These are phyloP conservation scores for Lacerta viridis DNA, from an alignment of 2,797 vertebrate genomes.

Conservation along the genomic window DNA sequence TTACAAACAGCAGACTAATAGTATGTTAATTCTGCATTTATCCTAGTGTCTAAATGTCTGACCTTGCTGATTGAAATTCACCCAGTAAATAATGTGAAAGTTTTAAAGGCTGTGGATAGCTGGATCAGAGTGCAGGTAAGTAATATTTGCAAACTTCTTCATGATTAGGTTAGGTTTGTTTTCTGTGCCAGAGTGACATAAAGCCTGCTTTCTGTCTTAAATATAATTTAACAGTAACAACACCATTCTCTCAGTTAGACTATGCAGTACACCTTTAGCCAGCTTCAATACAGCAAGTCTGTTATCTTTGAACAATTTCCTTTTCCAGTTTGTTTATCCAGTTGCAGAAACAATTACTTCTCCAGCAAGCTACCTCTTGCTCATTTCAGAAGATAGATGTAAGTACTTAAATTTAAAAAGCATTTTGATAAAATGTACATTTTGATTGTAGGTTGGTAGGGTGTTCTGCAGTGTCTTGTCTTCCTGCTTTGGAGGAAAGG, in stretches of 20 bases:
- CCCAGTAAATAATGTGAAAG: slow-evolving; percentile 93
- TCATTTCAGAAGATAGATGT: slow-evolving; percentile 96
- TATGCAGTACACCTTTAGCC: not conserved
- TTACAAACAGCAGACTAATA: not conserved
- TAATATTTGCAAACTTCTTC: slow-evolving; percentile 12
- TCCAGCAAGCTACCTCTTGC: slow-evolving; percentile 88
- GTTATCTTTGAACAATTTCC: slow-evolving; percentile 62
- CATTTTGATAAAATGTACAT: slow-evolving; percentile 29
- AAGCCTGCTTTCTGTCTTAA: not conserved
- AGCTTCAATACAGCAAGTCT: not conserved
- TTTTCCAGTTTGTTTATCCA: slow-evolving; percentile 90
- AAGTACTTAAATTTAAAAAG: slow-evolving; percentile 74
- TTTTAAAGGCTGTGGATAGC: slow-evolving; percentile 95
- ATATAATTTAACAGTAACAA: not conserved
- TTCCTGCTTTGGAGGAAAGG: not conserved
- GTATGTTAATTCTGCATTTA: slow-evolving; percentile 48
- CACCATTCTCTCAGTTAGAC: not conserved
- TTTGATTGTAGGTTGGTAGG: not conserved
- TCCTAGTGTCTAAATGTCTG: slow-evolving; percentile 90
- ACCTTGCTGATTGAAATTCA: slow-evolving; percentile 94
- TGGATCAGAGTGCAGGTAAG: slow-evolving; percentile 93
- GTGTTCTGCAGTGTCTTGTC: not conserved
- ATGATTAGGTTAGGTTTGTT: not conserved
- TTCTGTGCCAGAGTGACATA: not conserved
- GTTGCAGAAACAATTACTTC: slow-evolving; percentile 76